A percentile compares a stretch with the other conserved stretches of the same genome.
Evolutionary conservation across 2,113 vertebrate genomes (phyloP).

Genomic region (Hucho hucho): DNA sequence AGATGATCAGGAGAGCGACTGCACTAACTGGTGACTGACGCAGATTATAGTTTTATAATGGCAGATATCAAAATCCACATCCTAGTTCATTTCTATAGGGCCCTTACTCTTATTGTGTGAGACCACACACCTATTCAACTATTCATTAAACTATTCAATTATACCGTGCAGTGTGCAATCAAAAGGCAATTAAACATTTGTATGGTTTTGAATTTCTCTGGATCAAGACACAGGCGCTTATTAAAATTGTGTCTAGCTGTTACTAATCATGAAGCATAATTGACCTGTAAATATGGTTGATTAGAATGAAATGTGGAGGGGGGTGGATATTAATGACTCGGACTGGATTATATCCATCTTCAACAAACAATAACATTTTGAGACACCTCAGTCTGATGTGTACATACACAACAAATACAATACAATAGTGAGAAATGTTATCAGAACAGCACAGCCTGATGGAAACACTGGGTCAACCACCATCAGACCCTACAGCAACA

Average conservation of each 20-base stretch:
- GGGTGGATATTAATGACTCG: too few relatives aligned
- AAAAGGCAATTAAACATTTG: too few relatives aligned
- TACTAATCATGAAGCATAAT: not conserved
- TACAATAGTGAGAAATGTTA: conserved; percentile 53
- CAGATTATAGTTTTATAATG: not conserved
- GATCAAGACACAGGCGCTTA: too few relatives aligned
- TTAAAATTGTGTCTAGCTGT: too few relatives aligned
- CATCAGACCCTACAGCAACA: conserved; percentile 52
- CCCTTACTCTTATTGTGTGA: not conserved
- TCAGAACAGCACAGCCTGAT: conserved; percentile 63
- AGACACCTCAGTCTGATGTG: conserved; percentile 22
- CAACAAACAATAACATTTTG: conserved; percentile 31
- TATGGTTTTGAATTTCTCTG: too few relatives aligned
- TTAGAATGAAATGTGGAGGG: not conserved
- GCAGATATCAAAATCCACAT: not conserved
- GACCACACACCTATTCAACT: conserved; percentile 3
- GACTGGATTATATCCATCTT: conserved; percentile 9
- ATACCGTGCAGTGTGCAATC: too few relatives aligned
- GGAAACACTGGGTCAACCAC: conserved; percentile 67
- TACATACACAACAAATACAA: not conserved
- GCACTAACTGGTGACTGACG: not conserved
- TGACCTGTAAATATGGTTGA: not conserved
- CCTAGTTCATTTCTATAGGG: not conserved
- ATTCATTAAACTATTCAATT: not conserved
- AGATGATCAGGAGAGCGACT: not conserved